These are phyloP conservation scores for Nestor notabilis DNA, from an alignment of 2,113 vertebrate genomes.

Conservation along the genomic window DNA sequence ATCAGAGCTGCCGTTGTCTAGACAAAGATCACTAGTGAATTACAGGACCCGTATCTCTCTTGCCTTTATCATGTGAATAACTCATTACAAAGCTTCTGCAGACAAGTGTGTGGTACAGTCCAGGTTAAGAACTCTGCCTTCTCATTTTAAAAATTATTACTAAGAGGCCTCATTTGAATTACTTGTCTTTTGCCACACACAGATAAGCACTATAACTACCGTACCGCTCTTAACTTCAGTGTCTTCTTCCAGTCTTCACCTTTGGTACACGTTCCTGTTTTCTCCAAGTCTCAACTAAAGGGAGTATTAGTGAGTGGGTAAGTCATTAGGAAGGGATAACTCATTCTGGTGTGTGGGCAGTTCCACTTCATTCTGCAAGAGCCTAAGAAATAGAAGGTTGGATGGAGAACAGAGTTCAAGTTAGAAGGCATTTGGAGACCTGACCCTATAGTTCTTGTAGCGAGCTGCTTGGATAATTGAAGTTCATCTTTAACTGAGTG, in stretches of 20 bases:
- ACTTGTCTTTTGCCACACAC: constrained; percentile 27
- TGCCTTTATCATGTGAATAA: neutral
- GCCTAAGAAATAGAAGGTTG: neutral
- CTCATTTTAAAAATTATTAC: constrained; percentile 31
- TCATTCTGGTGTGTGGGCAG: neutral
- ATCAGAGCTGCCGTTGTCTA: neutral
- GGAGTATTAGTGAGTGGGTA: constrained; percentile 27
- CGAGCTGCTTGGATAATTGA: neutral
- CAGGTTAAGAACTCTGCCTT: neutral
- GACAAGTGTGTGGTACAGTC: neutral
- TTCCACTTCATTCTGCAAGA: neutral
- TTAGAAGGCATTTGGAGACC: neutral
- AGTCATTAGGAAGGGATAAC: constrained; percentile 23
- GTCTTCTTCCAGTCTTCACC: neutral
- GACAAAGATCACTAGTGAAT: constrained; percentile 18
- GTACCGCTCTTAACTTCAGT: neutral
- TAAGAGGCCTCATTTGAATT: constrained; percentile 50
- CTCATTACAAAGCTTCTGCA: neutral
- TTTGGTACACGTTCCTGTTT: constrained; percentile 5
- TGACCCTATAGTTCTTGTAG: neutral
- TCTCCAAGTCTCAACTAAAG: neutral
- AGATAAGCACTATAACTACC: neutral
- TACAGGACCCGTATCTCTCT: neutral
- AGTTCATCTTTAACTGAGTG: neutral
- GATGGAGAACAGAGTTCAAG: neutral